These are phyloP conservation scores for Drosophila simulans DNA, from an alignment of 1,140 invertebrate species.

Conservation along the genomic window DNA sequence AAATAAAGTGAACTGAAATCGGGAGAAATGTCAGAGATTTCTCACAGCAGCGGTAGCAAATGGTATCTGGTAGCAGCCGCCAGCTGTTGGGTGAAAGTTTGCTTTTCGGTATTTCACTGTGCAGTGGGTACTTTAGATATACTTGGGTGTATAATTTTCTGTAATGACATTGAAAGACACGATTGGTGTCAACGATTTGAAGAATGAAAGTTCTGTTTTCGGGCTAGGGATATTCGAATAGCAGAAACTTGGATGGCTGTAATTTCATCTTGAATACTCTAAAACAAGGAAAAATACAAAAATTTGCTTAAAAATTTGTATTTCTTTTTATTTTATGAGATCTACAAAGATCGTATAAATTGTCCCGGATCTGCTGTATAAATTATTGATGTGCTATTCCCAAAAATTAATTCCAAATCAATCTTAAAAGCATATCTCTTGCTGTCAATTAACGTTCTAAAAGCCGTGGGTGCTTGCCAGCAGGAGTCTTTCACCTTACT, in stretches of 20 bases:
- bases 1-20: slow-evolving; percentile 53
- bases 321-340: too few relatives aligned
- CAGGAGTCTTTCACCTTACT: slow-evolving; percentile 36
- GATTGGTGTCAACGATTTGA: slow-evolving; percentile 16
- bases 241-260: not conserved
- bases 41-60: slow-evolving; percentile 46
- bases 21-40: slow-evolving; percentile 57
- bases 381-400: not conserved
- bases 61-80: slow-evolving; percentile 30
- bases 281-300: too few relatives aligned
- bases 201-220: slow-evolving; percentile 45
- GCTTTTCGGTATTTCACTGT: slow-evolving; percentile 18
- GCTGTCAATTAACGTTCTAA: slow-evolving; percentile 16
- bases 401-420: not conserved
- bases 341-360: too few relatives aligned
- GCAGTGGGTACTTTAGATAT: slow-evolving; percentile 32
- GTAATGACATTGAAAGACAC: slow-evolving; percentile 48
- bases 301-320: too few relatives aligned
- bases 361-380: too few relatives aligned
- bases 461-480: slow-evolving; percentile 29
- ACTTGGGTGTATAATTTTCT: slow-evolving; percentile 35
- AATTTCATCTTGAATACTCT: too few relatives aligned
- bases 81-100: slow-evolving; percentile 54
- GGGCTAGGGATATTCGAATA: not conserved
- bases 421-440: not conserved